Evolutionary conservation across 2,797 vertebrate species (phyloP).

Genomic region (Coranthus polyacanthus): DNA sequence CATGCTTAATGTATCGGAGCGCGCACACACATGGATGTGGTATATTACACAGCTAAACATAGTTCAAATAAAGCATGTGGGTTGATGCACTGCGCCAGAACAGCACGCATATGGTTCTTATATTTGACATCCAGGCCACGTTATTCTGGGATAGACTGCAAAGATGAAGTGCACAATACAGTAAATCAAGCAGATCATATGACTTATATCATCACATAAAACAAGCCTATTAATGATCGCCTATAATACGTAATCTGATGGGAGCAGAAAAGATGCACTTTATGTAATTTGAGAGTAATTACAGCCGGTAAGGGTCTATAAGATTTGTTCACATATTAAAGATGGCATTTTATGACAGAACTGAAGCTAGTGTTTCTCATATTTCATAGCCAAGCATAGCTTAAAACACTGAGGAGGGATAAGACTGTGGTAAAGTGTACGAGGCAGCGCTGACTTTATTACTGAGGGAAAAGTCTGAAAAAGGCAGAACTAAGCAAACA

Average conservation of each 20-base stretch:
- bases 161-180: background rate
- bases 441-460: slow-evolving; percentile 31
- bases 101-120: slow-evolving; percentile 1
- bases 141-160: slow-evolving; percentile 24
- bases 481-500: slow-evolving; percentile 59
- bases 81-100: slow-evolving; percentile 21
- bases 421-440: slow-evolving; percentile 11
- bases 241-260: slow-evolving; percentile 5
- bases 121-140: slow-evolving; percentile 14
- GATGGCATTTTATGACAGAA: slow-evolving; percentile 16
- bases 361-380: slow-evolving; percentile 1
- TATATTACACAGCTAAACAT: slow-evolving; percentile 17
- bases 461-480: slow-evolving; percentile 11
- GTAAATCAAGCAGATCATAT: slow-evolving; percentile 2
- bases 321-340: slow-evolving; percentile 25
- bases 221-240: slow-evolving; percentile 1
- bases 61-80: slow-evolving; percentile 24
- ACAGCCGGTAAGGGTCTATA: background rate
- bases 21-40: slow-evolving; percentile 3
- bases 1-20: slow-evolving; percentile 6
- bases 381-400: slow-evolving; percentile 29
- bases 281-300: slow-evolving; percentile 20
- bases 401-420: slow-evolving; percentile 20
- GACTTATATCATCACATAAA: slow-evolving; percentile 7
- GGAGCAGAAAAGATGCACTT: background rate